phyloP scores from a whole-genome alignment of 2,888 invertebrate species.

The Cryptophagus acutangulus region DNA sequence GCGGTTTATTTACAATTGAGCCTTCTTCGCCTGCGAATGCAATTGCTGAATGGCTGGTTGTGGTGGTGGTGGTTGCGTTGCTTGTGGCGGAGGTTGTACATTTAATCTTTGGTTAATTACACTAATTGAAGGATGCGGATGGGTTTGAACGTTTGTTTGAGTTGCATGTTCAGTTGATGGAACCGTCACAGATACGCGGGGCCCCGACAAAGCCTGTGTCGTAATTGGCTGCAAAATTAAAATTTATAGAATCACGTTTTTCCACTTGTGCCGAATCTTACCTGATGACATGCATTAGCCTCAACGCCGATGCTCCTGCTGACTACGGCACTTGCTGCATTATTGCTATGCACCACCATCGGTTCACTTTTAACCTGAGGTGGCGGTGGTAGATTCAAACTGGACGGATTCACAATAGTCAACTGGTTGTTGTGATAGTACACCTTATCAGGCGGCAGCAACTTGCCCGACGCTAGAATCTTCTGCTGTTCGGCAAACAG shows the following conservation, averaged over 20 bases:
- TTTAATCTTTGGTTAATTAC: conserved; percentile 6
- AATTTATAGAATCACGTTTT: too few relatives aligned
- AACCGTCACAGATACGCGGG: conserved; percentile 26
- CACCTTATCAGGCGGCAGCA: conserved; percentile 55
- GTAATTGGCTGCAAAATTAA: conserved; percentile 25
- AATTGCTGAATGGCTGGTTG: conserved; percentile 26
- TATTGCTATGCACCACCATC: conserved; percentile 3
- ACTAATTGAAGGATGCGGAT: not conserved
- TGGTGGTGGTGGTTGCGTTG: conserved; percentile 17
- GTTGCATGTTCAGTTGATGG: conserved; percentile 15
- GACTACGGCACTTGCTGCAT: not conserved
- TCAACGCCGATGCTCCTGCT: not conserved
- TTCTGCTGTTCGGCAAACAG: conserved; percentile 66
- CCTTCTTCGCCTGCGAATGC: conserved; percentile 40
- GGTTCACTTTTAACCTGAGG: conserved; percentile 30
- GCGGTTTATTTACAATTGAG: conserved; percentile 39
- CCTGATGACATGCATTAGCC: not conserved
- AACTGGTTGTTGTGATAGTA: conserved; percentile 52
- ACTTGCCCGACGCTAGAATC: conserved; percentile 66
- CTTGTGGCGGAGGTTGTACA: conserved; percentile 2
- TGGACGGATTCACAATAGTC: conserved; percentile 45
- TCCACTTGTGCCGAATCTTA: too few relatives aligned
- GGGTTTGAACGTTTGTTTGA: conserved; percentile 6
- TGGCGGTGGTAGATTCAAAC: conserved; percentile 26
- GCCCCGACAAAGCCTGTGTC: conserved; percentile 26